Evolutionary conservation across 2,113 vertebrate genomes (phyloP).

Genomic region (Taxidea taxus): DNA sequence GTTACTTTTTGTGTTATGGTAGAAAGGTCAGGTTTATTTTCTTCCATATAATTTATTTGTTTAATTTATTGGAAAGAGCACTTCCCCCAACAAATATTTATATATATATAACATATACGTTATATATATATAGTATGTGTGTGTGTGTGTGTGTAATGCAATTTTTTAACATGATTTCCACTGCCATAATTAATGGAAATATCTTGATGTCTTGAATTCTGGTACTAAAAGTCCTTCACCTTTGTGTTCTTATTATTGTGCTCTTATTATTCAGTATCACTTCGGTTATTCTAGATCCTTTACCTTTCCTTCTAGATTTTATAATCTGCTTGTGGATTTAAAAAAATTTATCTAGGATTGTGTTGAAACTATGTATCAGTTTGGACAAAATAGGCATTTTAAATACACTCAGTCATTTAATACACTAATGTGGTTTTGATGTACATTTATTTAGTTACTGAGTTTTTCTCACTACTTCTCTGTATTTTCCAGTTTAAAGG

Average conservation of each 20-base stretch:
- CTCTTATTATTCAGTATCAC: not conserved
- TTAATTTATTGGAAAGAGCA: not conserved
- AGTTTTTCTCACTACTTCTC: not conserved
- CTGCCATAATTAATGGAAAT: not conserved
- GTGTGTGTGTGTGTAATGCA: too few relatives aligned
- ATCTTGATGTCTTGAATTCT: not conserved
- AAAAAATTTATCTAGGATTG: not conserved
- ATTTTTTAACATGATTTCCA: not conserved
- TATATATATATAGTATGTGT: too few relatives aligned
- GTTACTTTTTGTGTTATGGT: not conserved
- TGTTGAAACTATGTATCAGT: not conserved
- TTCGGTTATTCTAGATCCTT: not conserved
- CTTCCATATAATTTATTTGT: not conserved
- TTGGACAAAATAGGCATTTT: not conserved
- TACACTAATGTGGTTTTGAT: not conserved
- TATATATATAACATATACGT: too few relatives aligned
- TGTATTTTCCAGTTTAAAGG: not conserved
- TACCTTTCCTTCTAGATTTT: not conserved
- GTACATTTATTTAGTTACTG: not conserved
- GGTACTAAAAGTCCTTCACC: not conserved
- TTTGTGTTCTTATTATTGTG: not conserved
- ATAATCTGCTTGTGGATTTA: not conserved
- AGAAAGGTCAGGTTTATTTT: not conserved
- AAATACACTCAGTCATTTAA: not conserved
- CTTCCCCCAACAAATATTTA: not conserved